Conservation (phyloP, 2,888 invertebrate genomes). For the Corbicula japonica region DNA sequence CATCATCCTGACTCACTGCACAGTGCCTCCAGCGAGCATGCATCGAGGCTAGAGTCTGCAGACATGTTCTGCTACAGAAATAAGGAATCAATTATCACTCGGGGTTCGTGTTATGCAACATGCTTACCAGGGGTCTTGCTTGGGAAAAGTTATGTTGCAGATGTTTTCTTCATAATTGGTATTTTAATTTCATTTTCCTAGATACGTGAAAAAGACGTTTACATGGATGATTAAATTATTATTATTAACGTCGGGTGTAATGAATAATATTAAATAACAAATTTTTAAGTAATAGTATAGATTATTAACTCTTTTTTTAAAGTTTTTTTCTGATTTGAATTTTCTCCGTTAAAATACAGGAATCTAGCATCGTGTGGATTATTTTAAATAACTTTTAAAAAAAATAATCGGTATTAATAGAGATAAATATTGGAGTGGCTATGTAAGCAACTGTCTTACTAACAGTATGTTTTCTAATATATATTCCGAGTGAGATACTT, state of each 20-base stretch:
- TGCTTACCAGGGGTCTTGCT: background rate
- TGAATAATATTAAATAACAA: background rate
- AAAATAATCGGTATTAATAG: too few relatives aligned
- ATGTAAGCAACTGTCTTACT: too few relatives aligned
- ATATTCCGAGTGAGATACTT: too few relatives aligned
- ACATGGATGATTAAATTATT: background rate
- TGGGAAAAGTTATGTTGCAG: background rate
- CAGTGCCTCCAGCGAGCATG: constrained; percentile 18
- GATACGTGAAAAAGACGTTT: background rate
- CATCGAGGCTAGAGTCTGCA: constrained; percentile 37
- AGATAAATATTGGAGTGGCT: too few relatives aligned
- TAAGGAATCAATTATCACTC: constrained; percentile 32
- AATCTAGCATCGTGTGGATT: too few relatives aligned
- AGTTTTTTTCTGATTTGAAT: too few relatives aligned
- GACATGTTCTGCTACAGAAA: constrained; percentile 31
- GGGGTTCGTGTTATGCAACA: constrained; percentile 12
- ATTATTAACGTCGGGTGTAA: background rate
- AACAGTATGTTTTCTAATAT: too few relatives aligned
- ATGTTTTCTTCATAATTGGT: background rate
- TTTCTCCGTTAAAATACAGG: too few relatives aligned
- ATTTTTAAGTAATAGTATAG: background rate
- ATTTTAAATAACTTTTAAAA: too few relatives aligned
- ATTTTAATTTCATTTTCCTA: background rate
- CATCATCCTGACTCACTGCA: constrained; percentile 30
- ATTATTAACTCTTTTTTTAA: background rate